Evolutionary conservation across 2,113 vertebrate genomes (phyloP), one percentile per base, ranked within the genome.

Genomic region (Propithecus coquereli): DNA sequence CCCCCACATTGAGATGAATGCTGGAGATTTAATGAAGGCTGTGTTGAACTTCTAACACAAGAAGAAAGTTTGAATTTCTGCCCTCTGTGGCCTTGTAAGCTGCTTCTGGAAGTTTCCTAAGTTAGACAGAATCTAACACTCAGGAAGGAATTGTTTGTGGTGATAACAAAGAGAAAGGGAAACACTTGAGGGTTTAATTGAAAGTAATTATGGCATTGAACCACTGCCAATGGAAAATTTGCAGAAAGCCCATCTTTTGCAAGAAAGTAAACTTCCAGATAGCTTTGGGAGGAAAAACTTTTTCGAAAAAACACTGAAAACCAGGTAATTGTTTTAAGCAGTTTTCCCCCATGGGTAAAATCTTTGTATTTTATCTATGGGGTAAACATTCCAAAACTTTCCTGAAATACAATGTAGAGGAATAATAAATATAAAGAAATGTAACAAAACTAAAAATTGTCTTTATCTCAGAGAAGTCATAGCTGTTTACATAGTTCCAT

Each of bases 101-200:
- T 63, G 57, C 63, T 95, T 95, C 65, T 81, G 34, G 76, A 94
- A 76, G 65, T 77, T 92, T 13, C 18, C 50, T 16, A 73, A 90
- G 45, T 85, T 87, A 81, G 65, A 84, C 43, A 14, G 66, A 81
- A 32, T 91, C 47, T 59, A 87, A 50, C 65, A 37, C 61, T 71
- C 57, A 71, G 82, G 95, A 97, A 93, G 88, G 96, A 97, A 71
- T 92, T 94, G 82, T 97, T 97, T 81, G 61, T 91, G 95, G 82
- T 92, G 80, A 43, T 0, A 0, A 94, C 94, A 95, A 97, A 98
- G 96, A 94, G 70, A 96, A 98, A 97, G 95, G 95, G 3, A 22
- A 68, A 95, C 87, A 93, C 57, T 94, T 98, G 71, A 95, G 97
- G 94, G 93, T 94, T 98, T 91, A 97, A 97, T 94, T 68, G 93